Conservation (phyloP, 2,888 invertebrate genomes). For the Catonia carolina region DNA sequence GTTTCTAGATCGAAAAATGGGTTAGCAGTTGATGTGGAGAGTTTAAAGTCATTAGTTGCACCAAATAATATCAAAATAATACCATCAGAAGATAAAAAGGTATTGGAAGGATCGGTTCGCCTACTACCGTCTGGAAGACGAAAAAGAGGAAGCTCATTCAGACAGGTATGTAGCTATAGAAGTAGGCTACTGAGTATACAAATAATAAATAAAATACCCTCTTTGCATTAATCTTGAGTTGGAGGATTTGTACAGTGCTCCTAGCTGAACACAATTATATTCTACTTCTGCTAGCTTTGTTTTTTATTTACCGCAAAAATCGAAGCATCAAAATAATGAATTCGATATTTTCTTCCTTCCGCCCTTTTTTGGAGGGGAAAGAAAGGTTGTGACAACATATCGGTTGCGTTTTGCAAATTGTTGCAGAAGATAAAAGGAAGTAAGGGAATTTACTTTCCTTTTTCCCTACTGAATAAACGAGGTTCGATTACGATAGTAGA, state of each 20-base stretch:
- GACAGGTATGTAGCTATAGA: constrained; percentile 31
- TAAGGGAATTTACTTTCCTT: too few relatives aligned
- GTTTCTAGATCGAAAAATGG: constrained; percentile 8
- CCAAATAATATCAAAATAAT: constrained; percentile 6
- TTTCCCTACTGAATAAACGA: too few relatives aligned
- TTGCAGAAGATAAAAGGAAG: too few relatives aligned
- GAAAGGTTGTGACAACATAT: too few relatives aligned
- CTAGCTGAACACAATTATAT: neutral
- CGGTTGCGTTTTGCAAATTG: too few relatives aligned
- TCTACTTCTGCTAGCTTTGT: too few relatives aligned
- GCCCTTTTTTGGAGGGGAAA: too few relatives aligned
- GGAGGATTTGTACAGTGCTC: neutral
- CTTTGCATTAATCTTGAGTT: neutral
- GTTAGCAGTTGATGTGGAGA: constrained; percentile 4
- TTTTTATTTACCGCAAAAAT: too few relatives aligned
- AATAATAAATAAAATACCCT: neutral
- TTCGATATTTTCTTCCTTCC: too few relatives aligned
- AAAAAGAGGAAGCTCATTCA: constrained; percentile 34
- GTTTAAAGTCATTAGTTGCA: neutral
- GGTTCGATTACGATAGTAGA: too few relatives aligned
- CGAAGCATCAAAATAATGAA: too few relatives aligned
- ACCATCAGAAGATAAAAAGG: neutral
- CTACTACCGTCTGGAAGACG: constrained; percentile 26
- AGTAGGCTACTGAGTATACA: neutral
- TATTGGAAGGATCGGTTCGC: constrained; percentile 22